Conservation (phyloP, 2,113 vertebrate species). For the Pollachius pollachius region DNA sequence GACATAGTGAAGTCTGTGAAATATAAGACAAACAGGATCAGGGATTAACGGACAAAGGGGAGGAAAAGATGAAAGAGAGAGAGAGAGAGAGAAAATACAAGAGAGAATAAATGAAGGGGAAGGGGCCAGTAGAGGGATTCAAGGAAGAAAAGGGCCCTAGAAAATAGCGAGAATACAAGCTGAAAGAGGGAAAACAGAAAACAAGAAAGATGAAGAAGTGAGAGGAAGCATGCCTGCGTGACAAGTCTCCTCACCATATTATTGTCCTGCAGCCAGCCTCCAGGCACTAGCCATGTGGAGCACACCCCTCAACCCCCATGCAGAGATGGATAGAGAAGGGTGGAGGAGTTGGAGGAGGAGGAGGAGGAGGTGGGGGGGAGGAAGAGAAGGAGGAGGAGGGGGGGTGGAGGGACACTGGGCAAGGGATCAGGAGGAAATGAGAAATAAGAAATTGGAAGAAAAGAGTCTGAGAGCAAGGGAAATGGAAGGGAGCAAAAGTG, state of each 20-base stretch:
- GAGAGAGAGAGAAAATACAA: neutral
- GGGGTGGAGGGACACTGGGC: neutral
- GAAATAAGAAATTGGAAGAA: neutral
- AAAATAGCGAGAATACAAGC: slow-evolving; percentile 27
- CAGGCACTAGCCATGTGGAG: slow-evolving; percentile 38
- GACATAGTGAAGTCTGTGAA: neutral
- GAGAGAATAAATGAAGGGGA: slow-evolving; percentile 1
- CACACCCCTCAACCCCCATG: slow-evolving; percentile 33
- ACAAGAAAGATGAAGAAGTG: too few species aligned
- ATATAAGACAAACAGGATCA: neutral
- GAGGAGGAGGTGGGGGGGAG: neutral
- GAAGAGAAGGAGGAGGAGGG: neutral
- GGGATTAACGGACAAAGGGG: neutral
- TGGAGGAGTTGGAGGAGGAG: neutral
- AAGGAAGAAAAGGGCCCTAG: slow-evolving; percentile 21
- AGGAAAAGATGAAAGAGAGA: neutral
- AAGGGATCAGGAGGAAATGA: too few species aligned
- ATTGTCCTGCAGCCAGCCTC: slow-evolving; percentile 47
- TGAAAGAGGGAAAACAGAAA: too few species aligned
- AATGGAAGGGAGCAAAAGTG: neutral
- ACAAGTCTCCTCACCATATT: slow-evolving; percentile 29
- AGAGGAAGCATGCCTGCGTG: slow-evolving; percentile 17
- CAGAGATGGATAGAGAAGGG: slow-evolving; percentile 14
- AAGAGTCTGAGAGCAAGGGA: neutral
- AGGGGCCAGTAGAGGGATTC: slow-evolving; percentile 15